Conservation (phyloP, 2,888 invertebrate species). For the Trissoscelio sp. region DNA sequence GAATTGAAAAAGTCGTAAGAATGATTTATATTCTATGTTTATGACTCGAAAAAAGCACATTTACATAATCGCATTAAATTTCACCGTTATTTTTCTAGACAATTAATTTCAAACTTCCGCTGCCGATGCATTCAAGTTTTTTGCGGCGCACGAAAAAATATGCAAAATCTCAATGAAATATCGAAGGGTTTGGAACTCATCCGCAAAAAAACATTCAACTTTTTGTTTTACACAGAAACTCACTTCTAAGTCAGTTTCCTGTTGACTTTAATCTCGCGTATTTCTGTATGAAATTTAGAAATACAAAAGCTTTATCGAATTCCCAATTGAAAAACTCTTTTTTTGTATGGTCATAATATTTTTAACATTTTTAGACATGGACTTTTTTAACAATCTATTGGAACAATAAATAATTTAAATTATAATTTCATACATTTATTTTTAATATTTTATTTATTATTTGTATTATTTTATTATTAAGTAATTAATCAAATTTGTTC, state of each 20-base stretch:
- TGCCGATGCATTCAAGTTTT: constrained; percentile 45
- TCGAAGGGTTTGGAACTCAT: constrained; percentile 47
- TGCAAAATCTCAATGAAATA: constrained; percentile 63
- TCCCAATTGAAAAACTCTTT: too few species aligned
- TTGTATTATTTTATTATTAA: too few species aligned
- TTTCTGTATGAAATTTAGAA: too few species aligned
- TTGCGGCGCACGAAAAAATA: constrained; percentile 49
- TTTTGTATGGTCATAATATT: too few species aligned
- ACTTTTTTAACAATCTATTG: too few species aligned
- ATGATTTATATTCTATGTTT: constrained; percentile 30
- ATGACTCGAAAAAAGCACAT: constrained; percentile 20
- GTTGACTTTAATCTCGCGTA: constrained; percentile 30
- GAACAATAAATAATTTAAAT: too few species aligned
- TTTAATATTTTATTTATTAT: too few species aligned
- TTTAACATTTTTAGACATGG: too few species aligned
- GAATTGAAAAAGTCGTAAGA: too few species aligned
- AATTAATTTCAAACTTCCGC: constrained; percentile 61
- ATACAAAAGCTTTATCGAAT: too few species aligned
- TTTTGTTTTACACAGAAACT: constrained; percentile 27
- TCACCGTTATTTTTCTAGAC: constrained; percentile 52
- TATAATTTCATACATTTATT: too few species aligned
- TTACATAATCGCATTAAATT: constrained; percentile 59
- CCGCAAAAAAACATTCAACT: constrained; percentile 24
- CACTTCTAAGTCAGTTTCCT: constrained; percentile 44
- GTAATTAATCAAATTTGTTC: too few species aligned